Conservation (phyloP, 2,113 vertebrate genomes). For the Crotalus horridus region DNA sequence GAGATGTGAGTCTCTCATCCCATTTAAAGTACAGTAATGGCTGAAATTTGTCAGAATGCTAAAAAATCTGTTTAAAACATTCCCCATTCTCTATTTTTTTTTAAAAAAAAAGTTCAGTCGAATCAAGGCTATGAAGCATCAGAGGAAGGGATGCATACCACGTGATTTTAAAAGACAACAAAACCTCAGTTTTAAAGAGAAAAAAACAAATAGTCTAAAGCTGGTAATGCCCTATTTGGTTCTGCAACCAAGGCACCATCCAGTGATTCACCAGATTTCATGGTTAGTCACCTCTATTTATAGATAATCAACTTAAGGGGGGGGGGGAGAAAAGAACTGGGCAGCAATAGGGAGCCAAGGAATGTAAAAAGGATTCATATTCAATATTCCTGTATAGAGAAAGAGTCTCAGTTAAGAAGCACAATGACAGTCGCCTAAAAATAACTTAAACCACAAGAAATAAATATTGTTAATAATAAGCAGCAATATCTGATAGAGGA, state of each 20-base stretch:
- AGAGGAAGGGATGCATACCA: not conserved
- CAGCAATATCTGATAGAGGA: not conserved
- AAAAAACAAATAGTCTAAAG: not conserved
- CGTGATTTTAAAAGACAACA: not conserved
- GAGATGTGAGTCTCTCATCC: not conserved
- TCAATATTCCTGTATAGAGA: not conserved
- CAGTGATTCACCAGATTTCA: rapidly evolving
- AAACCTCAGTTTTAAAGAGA: not conserved
- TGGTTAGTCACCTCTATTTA: not conserved
- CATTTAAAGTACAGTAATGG: not conserved
- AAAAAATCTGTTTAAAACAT: not conserved
- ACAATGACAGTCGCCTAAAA: rapidly evolving
- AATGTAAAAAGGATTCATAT: not conserved
- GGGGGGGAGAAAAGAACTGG: not conserved
- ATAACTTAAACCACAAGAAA: not conserved
- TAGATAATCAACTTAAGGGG: not conserved
- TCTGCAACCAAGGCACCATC: not conserved
- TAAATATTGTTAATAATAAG: not conserved
- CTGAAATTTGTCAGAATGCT: not conserved
- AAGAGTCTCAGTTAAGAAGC: not conserved
- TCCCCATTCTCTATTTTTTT: not conserved
- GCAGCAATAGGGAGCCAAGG: too few species aligned
- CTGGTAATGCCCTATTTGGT: not conserved
- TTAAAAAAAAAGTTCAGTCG: not conserved
- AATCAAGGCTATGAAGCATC: not conserved